Conservation (phyloP, 2,797 vertebrate species). For the Rhinatrema bivittatum region DNA sequence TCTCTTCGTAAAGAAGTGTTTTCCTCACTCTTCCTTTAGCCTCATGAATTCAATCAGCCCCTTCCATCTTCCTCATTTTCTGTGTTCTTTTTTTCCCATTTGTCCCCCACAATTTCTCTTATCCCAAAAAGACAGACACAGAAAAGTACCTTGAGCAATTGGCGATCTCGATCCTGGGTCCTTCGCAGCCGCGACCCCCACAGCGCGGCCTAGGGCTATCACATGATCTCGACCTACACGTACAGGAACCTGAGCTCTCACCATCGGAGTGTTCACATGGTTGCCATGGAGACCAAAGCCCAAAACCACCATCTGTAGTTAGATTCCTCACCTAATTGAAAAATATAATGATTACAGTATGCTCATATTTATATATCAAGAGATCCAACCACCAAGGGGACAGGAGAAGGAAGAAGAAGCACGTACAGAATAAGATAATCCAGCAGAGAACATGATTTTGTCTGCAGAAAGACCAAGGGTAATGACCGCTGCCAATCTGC, state of each 20-base stretch:
- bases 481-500: too few relatives aligned
- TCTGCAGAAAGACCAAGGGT: neutral
- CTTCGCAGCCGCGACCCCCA: slow-evolving; percentile 77
- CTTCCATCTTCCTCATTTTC: too few relatives aligned
- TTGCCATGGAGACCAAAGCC: slow-evolving; percentile 88
- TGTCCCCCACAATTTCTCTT: neutral
- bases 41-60: too few relatives aligned
- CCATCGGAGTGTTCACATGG: slow-evolving; percentile 84
- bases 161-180: slow-evolving; percentile 82
- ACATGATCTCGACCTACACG: slow-evolving; percentile 83
- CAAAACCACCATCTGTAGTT: slow-evolving; percentile 76
- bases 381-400: slow-evolving; percentile 12
- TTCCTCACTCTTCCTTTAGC: too few relatives aligned
- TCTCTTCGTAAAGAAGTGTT: too few relatives aligned
- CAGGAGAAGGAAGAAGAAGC: too few relatives aligned
- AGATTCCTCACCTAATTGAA: slow-evolving; percentile 78
- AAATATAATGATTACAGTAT: slow-evolving; percentile 17
- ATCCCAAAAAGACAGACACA: neutral
- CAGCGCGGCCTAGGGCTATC: slow-evolving; percentile 82
- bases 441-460: too few relatives aligned
- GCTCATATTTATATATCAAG: slow-evolving; percentile 25
- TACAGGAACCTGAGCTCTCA: slow-evolving; percentile 79
- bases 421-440: too few relatives aligned
- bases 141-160: slow-evolving; percentile 86
- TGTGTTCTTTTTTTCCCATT: too few relatives aligned